A percentile compares a stretch with the other conserved stretches of the same genome.
Evolutionary conservation across 2,113 vertebrate species (phyloP).

Genomic region (Oenanthe oenanthe): DNA sequence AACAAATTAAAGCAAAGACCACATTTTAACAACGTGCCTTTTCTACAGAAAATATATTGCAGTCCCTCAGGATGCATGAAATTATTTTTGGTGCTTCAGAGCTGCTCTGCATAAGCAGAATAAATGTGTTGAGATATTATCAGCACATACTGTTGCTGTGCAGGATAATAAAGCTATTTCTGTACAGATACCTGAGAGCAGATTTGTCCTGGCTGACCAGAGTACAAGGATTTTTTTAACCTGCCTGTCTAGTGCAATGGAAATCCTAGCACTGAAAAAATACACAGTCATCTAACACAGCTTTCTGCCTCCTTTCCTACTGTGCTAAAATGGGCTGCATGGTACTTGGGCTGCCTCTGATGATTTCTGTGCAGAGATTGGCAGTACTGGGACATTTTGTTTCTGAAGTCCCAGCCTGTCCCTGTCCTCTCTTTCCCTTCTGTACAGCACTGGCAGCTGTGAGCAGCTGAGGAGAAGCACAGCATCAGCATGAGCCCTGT

Average conservation of each 20-base stretch:
- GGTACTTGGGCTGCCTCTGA: neutral
- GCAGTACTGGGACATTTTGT: neutral
- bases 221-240: neutral
- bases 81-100: slow-evolving; percentile 52
- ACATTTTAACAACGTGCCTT: neutral
- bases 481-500: rapidly evolving
- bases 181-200: neutral
- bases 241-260: neutral
- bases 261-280: neutral
- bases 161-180: slow-evolving; percentile 60
- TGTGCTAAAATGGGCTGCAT: neutral
- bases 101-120: slow-evolving; percentile 61
- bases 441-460: neutral
- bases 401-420: neutral
- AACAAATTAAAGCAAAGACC: slow-evolving; percentile 48
- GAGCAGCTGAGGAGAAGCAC: neutral
- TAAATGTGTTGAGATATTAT: slow-evolving; percentile 45
- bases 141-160: slow-evolving; percentile 25
- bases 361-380: neutral
- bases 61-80: slow-evolving; percentile 42
- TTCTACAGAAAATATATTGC: slow-evolving; percentile 27
- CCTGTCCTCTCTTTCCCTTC: neutral
- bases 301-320: neutral
- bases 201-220: slow-evolving; percentile 27
- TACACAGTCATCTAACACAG: neutral